A percentile compares a stretch with the other conserved stretches of the same genome.
Evolutionary conservation across 2,888 invertebrate species (phyloP).

Genomic region (Zaprionus bogoriensis): DNA sequence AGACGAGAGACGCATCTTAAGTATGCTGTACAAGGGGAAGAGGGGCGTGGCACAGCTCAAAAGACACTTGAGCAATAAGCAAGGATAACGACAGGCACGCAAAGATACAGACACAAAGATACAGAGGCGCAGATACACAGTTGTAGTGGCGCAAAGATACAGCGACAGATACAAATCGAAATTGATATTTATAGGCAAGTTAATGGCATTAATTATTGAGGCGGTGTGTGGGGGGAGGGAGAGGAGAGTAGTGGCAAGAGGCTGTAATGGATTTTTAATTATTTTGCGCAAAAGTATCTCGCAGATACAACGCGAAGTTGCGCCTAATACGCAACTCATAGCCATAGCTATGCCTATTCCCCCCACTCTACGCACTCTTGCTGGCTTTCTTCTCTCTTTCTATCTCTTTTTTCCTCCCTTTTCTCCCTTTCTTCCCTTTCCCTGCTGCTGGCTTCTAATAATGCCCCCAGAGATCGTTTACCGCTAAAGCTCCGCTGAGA

Average conservation of each 20-base stretch:
- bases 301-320: neutral
- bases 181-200: conserved; percentile 55
- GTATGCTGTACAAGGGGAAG: conserved; percentile 37
- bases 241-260: too few species aligned
- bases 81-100: conserved; percentile 10
- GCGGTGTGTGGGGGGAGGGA: conserved; percentile 18
- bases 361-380: neutral
- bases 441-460: conserved; percentile 40
- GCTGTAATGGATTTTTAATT: conserved; percentile 61
- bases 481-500: conserved; percentile 58
- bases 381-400: neutral
- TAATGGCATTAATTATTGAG: conserved; percentile 54
- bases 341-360: neutral
- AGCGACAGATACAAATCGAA: conserved; percentile 21
- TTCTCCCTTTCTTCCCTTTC: neutral
- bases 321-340: neutral
- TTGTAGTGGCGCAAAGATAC: too few species aligned
- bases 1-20: conserved; percentile 40
- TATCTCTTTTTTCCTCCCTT: neutral
- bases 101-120: conserved; percentile 7
- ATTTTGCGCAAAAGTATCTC: conserved; percentile 37
- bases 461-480: conserved; percentile 60
- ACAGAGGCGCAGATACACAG: conserved; percentile 7
- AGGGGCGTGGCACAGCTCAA: conserved; percentile 26
- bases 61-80: conserved; percentile 39